Conservation (phyloP, 2,888 invertebrate species). For the Melanophora roralis region DNA sequence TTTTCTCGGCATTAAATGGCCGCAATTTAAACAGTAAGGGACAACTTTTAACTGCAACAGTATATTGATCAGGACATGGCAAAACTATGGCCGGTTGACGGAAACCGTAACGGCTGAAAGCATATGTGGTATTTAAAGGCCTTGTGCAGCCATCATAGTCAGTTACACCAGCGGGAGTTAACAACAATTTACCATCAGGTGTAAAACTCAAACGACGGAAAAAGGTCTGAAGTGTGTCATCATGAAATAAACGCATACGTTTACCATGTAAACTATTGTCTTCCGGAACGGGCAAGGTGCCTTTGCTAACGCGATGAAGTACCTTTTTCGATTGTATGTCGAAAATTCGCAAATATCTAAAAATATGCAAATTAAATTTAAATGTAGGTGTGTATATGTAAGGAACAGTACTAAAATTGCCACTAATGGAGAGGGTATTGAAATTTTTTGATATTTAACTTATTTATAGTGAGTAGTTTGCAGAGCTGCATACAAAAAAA, state of each 20-base stretch:
- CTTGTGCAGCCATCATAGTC: slow-evolving; percentile 84
- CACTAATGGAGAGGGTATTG: too few relatives aligned
- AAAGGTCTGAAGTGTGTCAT: slow-evolving; percentile 95
- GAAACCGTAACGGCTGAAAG: slow-evolving; percentile 80
- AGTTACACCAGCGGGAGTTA: slow-evolving; percentile 93
- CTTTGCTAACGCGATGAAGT: slow-evolving; percentile 81
- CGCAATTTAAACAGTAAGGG: slow-evolving; percentile 84
- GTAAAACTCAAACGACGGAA: slow-evolving; percentile 93
- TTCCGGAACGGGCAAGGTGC: slow-evolving; percentile 80
- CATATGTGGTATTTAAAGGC: slow-evolving; percentile 80
- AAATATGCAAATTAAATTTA: neutral
- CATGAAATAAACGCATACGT: slow-evolving; percentile 87
- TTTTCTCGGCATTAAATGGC: slow-evolving; percentile 73
- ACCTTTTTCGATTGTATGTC: slow-evolving; percentile 83
- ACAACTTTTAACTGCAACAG: slow-evolving; percentile 90
- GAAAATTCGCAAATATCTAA: slow-evolving; percentile 83
- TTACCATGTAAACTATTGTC: slow-evolving; percentile 81
- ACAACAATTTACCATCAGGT: slow-evolving; percentile 92
- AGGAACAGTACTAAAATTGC: too few relatives aligned
- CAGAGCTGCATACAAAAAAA: too few relatives aligned
- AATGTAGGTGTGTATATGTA: too few relatives aligned
- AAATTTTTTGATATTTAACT: too few relatives aligned
- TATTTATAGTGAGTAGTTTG: too few relatives aligned
- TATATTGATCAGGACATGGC: slow-evolving; percentile 88
- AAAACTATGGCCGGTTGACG: slow-evolving; percentile 86